Conservation (phyloP, 2,888 invertebrate genomes). For the Caenorhabditis sinica region DNA sequence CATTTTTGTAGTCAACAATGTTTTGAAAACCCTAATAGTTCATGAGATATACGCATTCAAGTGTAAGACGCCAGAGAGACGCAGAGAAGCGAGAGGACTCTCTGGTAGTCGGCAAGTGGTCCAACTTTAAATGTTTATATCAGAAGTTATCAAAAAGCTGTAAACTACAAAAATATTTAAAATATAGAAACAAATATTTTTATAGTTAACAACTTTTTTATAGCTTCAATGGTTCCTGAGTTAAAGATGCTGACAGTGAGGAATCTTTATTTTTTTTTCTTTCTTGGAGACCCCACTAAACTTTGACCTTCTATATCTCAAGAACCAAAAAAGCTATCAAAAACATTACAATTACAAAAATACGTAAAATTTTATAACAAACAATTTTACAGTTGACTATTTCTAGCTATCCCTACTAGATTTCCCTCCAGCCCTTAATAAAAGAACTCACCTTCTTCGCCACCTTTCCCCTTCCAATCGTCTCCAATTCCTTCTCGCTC, state of each 20-base stretch:
- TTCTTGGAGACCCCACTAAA: too few species aligned
- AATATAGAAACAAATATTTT: neutral
- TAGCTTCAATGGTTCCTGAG: neutral
- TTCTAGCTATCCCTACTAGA: neutral
- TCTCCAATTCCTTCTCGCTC: slow-evolving; percentile 59
- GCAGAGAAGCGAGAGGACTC: neutral
- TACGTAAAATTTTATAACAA: neutral
- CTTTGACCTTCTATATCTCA: neutral
- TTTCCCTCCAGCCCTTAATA: neutral
- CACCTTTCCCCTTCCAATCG: slow-evolving; percentile 47
- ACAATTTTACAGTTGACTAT: neutral
- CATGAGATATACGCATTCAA: too few species aligned
- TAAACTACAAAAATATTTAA: neutral
- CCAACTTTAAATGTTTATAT: neutral
- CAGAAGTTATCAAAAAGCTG: neutral
- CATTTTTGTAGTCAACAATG: too few species aligned
- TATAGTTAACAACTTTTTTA: neutral
- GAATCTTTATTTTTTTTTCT: too few species aligned
- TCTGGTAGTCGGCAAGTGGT: too few species aligned
- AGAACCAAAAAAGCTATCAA: neutral
- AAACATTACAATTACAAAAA: neutral
- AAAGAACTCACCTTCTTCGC: slow-evolving; percentile 17
- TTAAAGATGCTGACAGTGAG: neutral
- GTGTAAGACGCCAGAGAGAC: neutral
- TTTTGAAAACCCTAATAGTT: too few species aligned